phyloP scores from a whole-genome alignment of 2,888 invertebrate species.

The Tetranychus piercei region DNA sequence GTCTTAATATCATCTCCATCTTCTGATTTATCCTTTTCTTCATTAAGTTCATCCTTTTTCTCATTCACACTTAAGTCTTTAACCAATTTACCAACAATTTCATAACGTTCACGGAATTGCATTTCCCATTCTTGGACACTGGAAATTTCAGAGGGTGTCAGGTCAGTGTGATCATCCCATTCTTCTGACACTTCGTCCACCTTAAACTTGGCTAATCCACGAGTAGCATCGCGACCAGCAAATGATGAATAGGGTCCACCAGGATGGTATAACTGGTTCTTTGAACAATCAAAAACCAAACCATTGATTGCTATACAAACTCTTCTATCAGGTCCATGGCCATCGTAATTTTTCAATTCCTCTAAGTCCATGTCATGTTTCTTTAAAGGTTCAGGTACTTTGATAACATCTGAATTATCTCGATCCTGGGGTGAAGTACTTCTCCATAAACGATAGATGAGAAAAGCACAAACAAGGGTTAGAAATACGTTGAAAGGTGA shows the following conservation, averaged over 20 bases:
- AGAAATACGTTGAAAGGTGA: conserved; percentile 49
- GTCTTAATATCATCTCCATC: neutral
- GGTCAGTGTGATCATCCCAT: conserved; percentile 86
- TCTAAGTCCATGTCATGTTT: conserved; percentile 67
- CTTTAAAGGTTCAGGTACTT: conserved; percentile 21
- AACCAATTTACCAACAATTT: conserved; percentile 66
- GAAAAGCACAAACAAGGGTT: conserved; percentile 47
- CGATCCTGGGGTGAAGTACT: conserved; percentile 14
- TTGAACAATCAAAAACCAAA: conserved; percentile 81
- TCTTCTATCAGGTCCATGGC: conserved; percentile 59
- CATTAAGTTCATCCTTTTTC: neutral
- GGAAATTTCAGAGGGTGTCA: conserved; percentile 80
- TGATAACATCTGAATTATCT: neutral
- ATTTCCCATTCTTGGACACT: conserved; percentile 90
- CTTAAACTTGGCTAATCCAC: conserved; percentile 81
- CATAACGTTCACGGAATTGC: conserved; percentile 90
- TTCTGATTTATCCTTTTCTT: neutral
- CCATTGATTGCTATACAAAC: conserved; percentile 83
- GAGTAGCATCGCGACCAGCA: conserved; percentile 82
- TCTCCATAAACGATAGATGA: conserved; percentile 55
- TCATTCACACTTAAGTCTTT: conserved; percentile 58
- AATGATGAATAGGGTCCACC: conserved; percentile 85
- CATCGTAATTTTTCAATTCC: conserved; percentile 69
- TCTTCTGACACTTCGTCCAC: conserved; percentile 59
- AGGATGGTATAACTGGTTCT: conserved; percentile 67